These are phyloP conservation scores for Boloria selene DNA, from an alignment of 2,888 invertebrate species.

Conservation along the genomic window DNA sequence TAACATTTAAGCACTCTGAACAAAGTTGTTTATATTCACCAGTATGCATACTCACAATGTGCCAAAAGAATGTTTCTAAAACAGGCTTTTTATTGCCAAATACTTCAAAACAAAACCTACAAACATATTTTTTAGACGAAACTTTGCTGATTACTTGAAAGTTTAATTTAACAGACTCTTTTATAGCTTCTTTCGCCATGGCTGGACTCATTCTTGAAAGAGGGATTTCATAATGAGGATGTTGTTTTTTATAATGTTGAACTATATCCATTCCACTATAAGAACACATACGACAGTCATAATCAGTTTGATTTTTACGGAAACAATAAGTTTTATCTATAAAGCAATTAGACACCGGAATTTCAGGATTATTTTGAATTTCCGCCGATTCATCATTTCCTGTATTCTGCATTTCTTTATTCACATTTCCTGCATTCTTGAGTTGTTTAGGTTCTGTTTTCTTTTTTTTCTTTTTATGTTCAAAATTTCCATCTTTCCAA, in stretches of 20 bases:
- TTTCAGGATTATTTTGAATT: slow-evolving; percentile 32
- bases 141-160: slow-evolving; percentile 62
- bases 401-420: slow-evolving; percentile 20
- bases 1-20: slow-evolving; percentile 77
- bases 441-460: slow-evolving; percentile 47
- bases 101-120: slow-evolving; percentile 71
- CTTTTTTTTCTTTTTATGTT: slow-evolving; percentile 63
- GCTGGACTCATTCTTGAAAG: slow-evolving; percentile 82
- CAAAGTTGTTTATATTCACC: slow-evolving; percentile 89
- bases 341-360: slow-evolving; percentile 57
- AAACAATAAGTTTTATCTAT: slow-evolving; percentile 74
- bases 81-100: slow-evolving; percentile 54
- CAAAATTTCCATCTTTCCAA: slow-evolving; percentile 69
- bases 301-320: slow-evolving; percentile 57
- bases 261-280: slow-evolving; percentile 84
- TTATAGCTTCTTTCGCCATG: slow-evolving; percentile 79
- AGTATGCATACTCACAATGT: slow-evolving; percentile 87
- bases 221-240: slow-evolving; percentile 85
- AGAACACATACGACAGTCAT: slow-evolving; percentile 83
- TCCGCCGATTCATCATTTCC: slow-evolving; percentile 10
- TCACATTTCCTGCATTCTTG: too few species aligned
- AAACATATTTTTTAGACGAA: slow-evolving; percentile 62
- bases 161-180: slow-evolving; percentile 74
- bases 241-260: slow-evolving; percentile 84
- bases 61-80: slow-evolving; percentile 85